Evolutionary conservation across 2,888 invertebrate genomes (phyloP).

Genomic region (Tachystola acroxantha): DNA sequence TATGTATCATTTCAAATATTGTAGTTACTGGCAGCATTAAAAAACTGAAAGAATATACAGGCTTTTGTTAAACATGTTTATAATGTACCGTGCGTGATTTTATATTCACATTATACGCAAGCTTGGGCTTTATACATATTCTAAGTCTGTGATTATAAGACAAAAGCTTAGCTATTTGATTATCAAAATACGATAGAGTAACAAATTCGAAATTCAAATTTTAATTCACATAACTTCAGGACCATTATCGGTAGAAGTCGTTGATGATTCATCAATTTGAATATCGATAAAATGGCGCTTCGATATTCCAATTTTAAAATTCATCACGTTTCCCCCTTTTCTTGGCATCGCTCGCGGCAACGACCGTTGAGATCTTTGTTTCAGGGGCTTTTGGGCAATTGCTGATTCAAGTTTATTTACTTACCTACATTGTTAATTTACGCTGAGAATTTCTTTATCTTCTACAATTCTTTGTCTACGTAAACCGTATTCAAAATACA

Average conservation of each 20-base stretch:
- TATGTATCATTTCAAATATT: no score
- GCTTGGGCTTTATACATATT: no score
- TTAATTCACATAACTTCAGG: conserved; percentile 1
- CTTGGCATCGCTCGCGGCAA: conserved; percentile 18
- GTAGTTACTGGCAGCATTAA: no score
- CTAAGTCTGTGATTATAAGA: no score
- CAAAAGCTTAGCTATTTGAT: no score
- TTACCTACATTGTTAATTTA: conserved; percentile 6
- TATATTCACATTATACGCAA: no score
- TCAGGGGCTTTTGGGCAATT: conserved; percentile 12
- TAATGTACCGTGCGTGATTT: no score
- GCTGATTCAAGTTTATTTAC: conserved; percentile 25
- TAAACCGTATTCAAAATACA: no score
- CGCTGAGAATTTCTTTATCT: not conserved
- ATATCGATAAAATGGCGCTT: conserved; percentile 42
- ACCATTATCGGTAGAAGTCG: conserved; percentile 21
- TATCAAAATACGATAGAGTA: no score
- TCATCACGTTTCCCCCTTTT: conserved; percentile 37
- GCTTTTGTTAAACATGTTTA: no score
- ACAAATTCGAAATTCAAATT: conserved; percentile 3
- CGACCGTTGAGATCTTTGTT: conserved; percentile 17
- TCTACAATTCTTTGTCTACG: no score
- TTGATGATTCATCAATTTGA: conserved; percentile 49
- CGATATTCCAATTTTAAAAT: conserved; percentile 53
- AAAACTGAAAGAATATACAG: no score